Evolutionary conservation across 2,797 vertebrate species (phyloP).

Genomic region (Peromyscus attwateri): DNA sequence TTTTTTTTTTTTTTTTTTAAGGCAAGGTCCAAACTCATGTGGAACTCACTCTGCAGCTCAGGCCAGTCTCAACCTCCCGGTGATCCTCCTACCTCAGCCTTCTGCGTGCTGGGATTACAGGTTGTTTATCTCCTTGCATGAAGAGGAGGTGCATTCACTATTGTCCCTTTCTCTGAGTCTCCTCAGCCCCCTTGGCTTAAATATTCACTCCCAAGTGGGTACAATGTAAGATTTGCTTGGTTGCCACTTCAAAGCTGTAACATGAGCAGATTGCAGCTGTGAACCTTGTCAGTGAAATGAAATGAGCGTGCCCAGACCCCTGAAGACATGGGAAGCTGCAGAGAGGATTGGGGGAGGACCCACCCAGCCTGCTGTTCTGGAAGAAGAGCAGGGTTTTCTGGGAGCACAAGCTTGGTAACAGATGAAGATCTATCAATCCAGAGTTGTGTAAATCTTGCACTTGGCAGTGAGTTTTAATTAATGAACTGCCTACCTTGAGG

Average conservation of each 20-base stretch:
- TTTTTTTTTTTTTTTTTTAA: neutral
- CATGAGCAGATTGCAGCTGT: slow-evolving; percentile 20
- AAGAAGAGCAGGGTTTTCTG: slow-evolving; percentile 56
- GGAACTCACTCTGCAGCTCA: neutral
- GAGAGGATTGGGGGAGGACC: neutral
- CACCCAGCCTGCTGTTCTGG: slow-evolving; percentile 51
- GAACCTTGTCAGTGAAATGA: slow-evolving; percentile 45
- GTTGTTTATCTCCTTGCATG: neutral
- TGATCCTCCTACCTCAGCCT: neutral
- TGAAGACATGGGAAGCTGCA: neutral
- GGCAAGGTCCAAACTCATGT: neutral
- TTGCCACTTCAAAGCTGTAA: slow-evolving; percentile 58
- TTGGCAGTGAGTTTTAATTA: slow-evolving; percentile 74
- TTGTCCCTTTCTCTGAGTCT: neutral
- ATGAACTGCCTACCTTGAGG: slow-evolving; percentile 62
- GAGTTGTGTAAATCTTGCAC: slow-evolving; percentile 64
- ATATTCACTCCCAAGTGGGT: slow-evolving; percentile 42
- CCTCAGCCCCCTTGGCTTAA: neutral
- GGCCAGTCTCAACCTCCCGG: too few species aligned
- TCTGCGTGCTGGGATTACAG: neutral
- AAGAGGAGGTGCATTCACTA: neutral
- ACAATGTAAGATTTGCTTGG: slow-evolving; percentile 35
- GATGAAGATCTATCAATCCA: slow-evolving; percentile 41
- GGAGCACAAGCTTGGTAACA: slow-evolving; percentile 49
- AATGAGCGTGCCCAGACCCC: neutral